phyloP scores from a whole-genome alignment of 1,140 invertebrate genomes.

The Microplitis demolitor region DNA sequence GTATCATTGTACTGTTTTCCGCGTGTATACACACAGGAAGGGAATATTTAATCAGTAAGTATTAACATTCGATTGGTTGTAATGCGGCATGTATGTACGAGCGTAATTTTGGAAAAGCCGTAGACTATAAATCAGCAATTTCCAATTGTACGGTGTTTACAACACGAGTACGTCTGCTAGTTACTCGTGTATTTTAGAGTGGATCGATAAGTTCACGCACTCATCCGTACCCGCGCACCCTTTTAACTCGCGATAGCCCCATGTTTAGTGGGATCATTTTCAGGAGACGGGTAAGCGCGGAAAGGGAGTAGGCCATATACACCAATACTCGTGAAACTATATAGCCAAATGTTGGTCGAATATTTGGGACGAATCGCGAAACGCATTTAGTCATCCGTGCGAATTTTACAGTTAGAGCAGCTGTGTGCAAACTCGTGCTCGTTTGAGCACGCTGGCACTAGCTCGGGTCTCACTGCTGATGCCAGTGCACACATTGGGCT shows the following conservation, averaged over 20 bases:
- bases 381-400: conserved; percentile 13
- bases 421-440: background rate
- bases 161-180: conserved; percentile 3
- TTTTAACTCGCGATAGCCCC: too few species aligned
- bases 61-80: conserved; percentile 15
- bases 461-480: background rate
- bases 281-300: too few species aligned
- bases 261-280: background rate
- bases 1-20: too few species aligned
- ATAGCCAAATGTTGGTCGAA: conserved; percentile 5
- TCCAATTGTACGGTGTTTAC: conserved; percentile 16
- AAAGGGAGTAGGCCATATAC: too few species aligned
- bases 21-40: background rate
- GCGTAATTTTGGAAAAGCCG: conserved; percentile 14
- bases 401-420: background rate
- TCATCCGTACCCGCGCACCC: background rate
- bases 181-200: conserved; percentile 25
- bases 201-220: conserved; percentile 20
- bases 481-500: background rate
- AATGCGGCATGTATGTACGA: conserved; percentile 6
- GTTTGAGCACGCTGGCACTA: background rate
- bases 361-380: conserved; percentile 6
- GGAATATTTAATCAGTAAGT: background rate
- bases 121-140: conserved; percentile 24
- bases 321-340: too few species aligned